Conservation (phyloP, 2,113 vertebrate species). For the Saiga tatarica region DNA sequence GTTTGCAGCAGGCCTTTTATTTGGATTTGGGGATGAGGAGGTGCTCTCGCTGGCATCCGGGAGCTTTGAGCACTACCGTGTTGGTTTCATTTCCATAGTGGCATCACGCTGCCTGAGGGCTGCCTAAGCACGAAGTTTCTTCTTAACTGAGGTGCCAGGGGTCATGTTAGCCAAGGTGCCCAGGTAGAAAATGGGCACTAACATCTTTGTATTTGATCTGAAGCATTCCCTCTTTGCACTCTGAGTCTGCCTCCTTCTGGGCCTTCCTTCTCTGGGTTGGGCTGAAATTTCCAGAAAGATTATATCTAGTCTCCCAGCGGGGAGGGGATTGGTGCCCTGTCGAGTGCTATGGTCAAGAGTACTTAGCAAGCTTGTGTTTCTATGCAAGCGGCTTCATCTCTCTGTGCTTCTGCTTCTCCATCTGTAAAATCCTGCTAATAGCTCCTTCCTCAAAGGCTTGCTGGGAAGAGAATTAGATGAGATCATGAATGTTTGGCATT, state of each 20-base stretch:
- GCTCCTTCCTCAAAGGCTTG: neutral
- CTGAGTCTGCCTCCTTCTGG: neutral
- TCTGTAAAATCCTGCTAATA: neutral
- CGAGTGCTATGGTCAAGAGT: neutral
- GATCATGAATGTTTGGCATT: neutral
- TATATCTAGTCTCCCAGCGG: neutral
- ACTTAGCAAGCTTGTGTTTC: neutral
- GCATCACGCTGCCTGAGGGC: too few relatives aligned
- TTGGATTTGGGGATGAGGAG: neutral
- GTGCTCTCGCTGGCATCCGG: neutral
- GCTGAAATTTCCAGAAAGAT: neutral
- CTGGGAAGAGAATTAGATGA: neutral
- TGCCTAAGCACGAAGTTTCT: neutral
- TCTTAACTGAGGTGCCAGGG: neutral
- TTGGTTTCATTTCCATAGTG: neutral
- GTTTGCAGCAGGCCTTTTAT: neutral
- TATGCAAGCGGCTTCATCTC: neutral
- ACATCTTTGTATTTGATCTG: neutral
- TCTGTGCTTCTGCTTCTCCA: neutral
- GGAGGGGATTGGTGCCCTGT: neutral
- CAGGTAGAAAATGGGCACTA: neutral
- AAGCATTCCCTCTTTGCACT: neutral
- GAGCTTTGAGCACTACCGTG: neutral
- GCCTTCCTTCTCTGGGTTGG: neutral
- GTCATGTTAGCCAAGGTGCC: neutral